Evolutionary conservation across 2,797 vertebrate genomes (phyloP).

Genomic region (Hoplostethus atlanticus): DNA sequence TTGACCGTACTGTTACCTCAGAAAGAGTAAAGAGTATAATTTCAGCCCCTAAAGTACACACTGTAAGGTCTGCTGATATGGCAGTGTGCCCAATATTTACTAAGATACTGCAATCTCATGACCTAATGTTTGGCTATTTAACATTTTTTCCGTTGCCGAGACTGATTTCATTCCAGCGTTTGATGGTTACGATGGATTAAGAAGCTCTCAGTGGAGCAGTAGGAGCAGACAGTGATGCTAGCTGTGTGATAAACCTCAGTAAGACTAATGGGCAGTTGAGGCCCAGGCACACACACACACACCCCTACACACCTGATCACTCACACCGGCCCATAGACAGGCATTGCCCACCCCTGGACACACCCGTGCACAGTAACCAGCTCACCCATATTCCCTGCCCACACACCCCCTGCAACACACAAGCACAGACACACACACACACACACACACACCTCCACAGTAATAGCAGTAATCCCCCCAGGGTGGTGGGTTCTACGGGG

Average conservation of each 20-base stretch:
- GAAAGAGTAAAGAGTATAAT: constrained; percentile 9
- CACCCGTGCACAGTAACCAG: not conserved
- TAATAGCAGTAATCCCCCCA: constrained; percentile 79
- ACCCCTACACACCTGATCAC: constrained; percentile 28
- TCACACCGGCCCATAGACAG: not conserved
- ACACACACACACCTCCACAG: constrained; percentile 43
- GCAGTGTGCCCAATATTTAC: constrained; percentile 17
- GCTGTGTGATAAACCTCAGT: too few species aligned
- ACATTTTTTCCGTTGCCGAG: not conserved
- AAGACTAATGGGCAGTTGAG: not conserved
- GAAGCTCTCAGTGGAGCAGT: not conserved
- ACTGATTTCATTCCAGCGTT: too few species aligned
- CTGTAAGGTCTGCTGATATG: constrained; percentile 2
- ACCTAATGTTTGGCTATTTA: not conserved
- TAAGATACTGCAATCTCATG: constrained; percentile 15
- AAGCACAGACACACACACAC: constrained; percentile 19
- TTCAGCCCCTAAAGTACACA: constrained; percentile 11
- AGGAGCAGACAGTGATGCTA: not conserved
- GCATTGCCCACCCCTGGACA: too few species aligned
- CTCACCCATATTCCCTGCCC: constrained; percentile 16
- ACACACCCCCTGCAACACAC: constrained; percentile 23
- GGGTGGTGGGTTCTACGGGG: constrained; percentile 75
- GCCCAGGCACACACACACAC: constrained; percentile 19
- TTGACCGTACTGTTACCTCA: constrained; percentile 20
- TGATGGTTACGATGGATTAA: not conserved